Percentiles rank a stretch among this genome's conserved stretches.
phyloP scores from a whole-genome alignment of 2,888 invertebrate species.

The Prenolepis imparis region DNA sequence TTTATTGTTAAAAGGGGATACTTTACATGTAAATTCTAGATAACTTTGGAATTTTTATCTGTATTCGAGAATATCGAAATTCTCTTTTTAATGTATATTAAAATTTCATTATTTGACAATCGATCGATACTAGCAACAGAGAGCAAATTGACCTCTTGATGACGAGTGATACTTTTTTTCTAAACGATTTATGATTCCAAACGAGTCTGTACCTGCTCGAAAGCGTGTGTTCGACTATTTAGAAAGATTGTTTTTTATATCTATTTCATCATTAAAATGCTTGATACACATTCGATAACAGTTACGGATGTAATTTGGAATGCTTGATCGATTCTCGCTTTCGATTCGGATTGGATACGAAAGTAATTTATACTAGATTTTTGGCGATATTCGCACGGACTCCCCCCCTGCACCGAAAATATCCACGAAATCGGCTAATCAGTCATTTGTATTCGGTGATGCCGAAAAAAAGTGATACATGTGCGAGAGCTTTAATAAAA shows the following conservation, averaged over 20 bases:
- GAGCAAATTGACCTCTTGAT: neutral
- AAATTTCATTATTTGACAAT: conserved; percentile 27
- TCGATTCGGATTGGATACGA: conserved; percentile 51
- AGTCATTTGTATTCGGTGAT: neutral
- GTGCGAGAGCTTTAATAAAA: neutral
- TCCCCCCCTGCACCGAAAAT: conserved; percentile 64
- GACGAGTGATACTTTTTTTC: conserved; percentile 16
- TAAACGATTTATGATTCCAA: conserved; percentile 59
- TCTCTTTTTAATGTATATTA: neutral
- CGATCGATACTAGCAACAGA: neutral
- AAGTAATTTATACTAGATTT: conserved; percentile 70
- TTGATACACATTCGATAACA: conserved; percentile 52
- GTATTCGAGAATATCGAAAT: neutral
- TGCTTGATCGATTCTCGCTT: conserved; percentile 62
- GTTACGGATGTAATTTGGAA: conserved; percentile 60
- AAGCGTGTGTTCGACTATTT: conserved; percentile 47
- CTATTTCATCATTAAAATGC: conserved; percentile 60
- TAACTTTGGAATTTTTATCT: neutral
- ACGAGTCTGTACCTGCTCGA: conserved; percentile 50
- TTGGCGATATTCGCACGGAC: conserved; percentile 75
- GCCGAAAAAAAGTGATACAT: neutral
- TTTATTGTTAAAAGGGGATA: no score
- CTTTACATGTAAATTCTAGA: conserved; percentile 2
- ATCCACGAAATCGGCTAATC: conserved; percentile 70
- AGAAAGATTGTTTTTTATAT: conserved; percentile 70